Evolutionary conservation across 2,113 vertebrate genomes (phyloP).

Genomic region (Ciconia maguari): DNA sequence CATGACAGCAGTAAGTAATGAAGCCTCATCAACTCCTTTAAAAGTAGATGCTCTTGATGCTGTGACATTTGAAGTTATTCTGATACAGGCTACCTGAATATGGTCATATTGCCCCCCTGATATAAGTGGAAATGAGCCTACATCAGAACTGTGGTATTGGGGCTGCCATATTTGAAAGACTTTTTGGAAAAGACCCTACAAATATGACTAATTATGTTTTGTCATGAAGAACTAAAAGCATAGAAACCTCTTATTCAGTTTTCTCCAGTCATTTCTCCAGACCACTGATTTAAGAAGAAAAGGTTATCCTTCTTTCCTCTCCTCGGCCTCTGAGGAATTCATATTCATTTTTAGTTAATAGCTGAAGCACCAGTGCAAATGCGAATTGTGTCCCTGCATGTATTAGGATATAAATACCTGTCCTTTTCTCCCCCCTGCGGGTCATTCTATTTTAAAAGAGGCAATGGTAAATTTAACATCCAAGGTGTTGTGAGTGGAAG

Average conservation of each 20-base stretch:
- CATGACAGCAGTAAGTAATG: background rate
- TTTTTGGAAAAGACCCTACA: background rate
- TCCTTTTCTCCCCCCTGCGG: background rate
- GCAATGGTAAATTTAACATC: constrained; percentile 49
- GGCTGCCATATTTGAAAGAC: background rate
- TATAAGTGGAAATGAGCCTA: background rate
- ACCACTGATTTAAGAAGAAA: background rate
- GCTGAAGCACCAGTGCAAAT: background rate
- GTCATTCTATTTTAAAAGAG: constrained; percentile 23
- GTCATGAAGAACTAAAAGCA: background rate
- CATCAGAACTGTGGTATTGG: background rate
- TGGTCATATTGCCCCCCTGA: background rate
- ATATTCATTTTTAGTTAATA: background rate
- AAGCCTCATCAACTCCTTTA: background rate
- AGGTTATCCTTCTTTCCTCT: background rate
- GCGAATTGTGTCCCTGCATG: background rate
- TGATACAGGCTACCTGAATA: background rate
- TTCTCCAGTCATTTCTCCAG: background rate
- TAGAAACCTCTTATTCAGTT: background rate
- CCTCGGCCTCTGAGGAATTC: background rate
- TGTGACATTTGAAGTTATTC: background rate
- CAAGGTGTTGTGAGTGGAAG: background rate
- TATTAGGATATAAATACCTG: constrained; percentile 32
- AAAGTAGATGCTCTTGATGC: background rate
- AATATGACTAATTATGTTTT: background rate